These are phyloP conservation scores for Phyllotis vaccarum DNA, from an alignment of 2,797 vertebrate species.

Conservation along the genomic window DNA sequence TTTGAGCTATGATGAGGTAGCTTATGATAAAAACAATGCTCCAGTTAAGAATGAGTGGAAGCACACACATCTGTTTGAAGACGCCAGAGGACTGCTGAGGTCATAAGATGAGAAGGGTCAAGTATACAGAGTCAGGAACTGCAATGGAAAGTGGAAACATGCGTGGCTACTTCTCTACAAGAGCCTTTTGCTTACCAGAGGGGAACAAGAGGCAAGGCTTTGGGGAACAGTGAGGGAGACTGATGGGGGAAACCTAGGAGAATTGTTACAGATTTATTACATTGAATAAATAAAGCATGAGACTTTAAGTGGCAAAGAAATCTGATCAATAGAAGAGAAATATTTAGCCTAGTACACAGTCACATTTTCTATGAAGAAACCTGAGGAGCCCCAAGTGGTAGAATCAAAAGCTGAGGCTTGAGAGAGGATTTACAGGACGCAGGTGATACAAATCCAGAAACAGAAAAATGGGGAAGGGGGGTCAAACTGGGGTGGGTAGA, in stretches of 20 bases:
- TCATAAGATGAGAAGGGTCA: neutral
- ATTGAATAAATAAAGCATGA: neutral
- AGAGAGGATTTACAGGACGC: neutral
- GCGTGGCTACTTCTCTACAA: neutral
- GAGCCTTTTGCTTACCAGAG: neutral
- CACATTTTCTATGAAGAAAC: neutral
- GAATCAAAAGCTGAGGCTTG: neutral
- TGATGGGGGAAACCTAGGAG: neutral
- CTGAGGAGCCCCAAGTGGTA: neutral
- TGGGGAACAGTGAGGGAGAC: rapidly evolving
- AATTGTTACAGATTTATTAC: neutral
- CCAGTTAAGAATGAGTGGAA: neutral
- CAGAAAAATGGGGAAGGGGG: neutral
- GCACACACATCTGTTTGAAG: conserved; percentile 12
- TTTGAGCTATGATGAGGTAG: conserved; percentile 45
- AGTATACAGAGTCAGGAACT: neutral
- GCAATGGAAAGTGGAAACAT: neutral
- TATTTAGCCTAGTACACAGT: neutral
- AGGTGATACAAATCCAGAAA: neutral
- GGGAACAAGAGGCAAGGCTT: neutral
- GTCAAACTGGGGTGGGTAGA: neutral
- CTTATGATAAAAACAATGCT: conserved; percentile 34
- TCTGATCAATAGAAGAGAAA: neutral
- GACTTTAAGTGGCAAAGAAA: neutral
- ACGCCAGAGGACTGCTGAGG: neutral